Conservation (phyloP, 2,888 invertebrate genomes). For the Aleiodes testaceus region DNA sequence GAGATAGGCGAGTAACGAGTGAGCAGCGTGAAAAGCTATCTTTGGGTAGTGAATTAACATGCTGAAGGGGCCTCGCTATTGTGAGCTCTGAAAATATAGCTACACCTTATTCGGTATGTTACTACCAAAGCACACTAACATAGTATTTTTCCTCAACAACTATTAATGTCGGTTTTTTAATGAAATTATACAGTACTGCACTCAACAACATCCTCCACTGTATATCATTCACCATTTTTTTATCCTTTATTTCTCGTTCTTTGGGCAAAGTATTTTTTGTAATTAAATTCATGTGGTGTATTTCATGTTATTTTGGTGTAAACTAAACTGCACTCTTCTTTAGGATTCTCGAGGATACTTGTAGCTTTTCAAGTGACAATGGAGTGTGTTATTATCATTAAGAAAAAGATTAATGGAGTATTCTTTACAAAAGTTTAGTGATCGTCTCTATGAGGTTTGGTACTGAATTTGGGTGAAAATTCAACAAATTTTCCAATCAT, state of each 20-base stretch:
- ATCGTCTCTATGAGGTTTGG: too few species aligned
- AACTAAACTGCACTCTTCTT: too few species aligned
- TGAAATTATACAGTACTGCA: conserved; percentile 50
- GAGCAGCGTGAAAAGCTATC: conserved; percentile 37
- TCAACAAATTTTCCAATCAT: too few species aligned
- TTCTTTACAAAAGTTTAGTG: too few species aligned
- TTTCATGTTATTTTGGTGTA: too few species aligned
- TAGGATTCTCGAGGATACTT: too few species aligned
- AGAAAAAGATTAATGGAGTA: too few species aligned
- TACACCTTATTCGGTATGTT: conserved; percentile 11
- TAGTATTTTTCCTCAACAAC: conserved; percentile 8
- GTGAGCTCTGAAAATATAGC: conserved; percentile 36
- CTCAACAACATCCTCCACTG: conserved; percentile 19
- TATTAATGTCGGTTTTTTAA: conserved; percentile 48
- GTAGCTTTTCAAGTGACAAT: too few species aligned
- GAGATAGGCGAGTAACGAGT: not conserved
- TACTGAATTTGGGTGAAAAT: too few species aligned
- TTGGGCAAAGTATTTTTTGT: conserved; percentile 16
- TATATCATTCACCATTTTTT: conserved; percentile 14
- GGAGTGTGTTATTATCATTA: too few species aligned
- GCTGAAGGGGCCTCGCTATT: conserved; percentile 50
- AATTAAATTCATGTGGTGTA: not conserved
- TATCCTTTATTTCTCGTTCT: not conserved
- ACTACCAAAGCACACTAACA: conserved; percentile 1
- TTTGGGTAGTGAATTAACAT: conserved; percentile 58